Percentiles rank a stretch among this genome's conserved stretches.
Evolutionary conservation across 2,113 vertebrate species (phyloP).

Genomic region (Dryoscopus gambensis): DNA sequence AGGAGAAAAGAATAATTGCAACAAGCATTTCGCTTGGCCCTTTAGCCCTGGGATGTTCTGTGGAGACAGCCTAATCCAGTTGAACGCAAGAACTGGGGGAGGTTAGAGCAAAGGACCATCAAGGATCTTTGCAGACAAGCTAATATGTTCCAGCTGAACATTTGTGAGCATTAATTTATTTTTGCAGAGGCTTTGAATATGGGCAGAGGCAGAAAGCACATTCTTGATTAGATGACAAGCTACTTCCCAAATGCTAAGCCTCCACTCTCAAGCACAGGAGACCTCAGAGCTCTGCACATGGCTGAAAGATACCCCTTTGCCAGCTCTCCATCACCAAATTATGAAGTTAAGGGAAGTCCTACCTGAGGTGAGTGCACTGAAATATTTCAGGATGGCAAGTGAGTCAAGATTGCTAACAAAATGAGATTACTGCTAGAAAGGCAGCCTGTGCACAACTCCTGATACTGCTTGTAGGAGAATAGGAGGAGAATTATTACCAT

Average conservation of each 20-base stretch:
- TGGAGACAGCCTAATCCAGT: constrained; percentile 42
- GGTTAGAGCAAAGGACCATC: constrained; percentile 38
- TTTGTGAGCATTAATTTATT: constrained; percentile 1
- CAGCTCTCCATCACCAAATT: background rate
- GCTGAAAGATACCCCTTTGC: background rate
- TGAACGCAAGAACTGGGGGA: background rate
- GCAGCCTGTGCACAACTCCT: background rate
- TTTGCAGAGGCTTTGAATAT: background rate
- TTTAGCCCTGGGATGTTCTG: constrained; percentile 32
- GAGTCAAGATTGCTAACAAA: background rate
- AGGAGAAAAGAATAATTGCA: constrained; percentile 47
- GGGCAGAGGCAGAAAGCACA: background rate
- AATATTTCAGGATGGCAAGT: background rate
- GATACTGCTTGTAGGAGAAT: background rate
- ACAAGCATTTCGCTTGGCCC: constrained; percentile 26
- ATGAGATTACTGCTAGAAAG: background rate
- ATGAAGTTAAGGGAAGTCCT: background rate
- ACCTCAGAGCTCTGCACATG: background rate
- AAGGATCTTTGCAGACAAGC: constrained; percentile 11
- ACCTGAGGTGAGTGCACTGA: background rate
- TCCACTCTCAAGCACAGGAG: background rate
- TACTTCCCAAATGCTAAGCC: background rate
- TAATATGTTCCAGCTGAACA: constrained; percentile 27
- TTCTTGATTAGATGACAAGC: background rate
- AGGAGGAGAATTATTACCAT: background rate